Percentiles rank a stretch among this genome's conserved stretches.
Conservation (phyloP, 2,888 invertebrate species). For the Tinea pellionella region DNA sequence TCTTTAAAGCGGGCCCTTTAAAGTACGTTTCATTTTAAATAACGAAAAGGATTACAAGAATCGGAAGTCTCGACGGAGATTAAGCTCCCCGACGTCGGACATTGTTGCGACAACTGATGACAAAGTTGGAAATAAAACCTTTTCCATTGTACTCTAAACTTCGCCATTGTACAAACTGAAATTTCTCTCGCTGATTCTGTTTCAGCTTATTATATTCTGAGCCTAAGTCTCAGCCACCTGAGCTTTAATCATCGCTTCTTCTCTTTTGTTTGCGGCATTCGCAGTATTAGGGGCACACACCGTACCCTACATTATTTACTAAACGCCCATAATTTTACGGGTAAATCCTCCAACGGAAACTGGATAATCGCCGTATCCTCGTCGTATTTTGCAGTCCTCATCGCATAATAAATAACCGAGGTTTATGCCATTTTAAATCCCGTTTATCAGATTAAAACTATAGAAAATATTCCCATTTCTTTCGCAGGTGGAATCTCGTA, state of each 20-base stretch:
- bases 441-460: slow-evolving; percentile 5
- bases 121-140: slow-evolving; percentile 13
- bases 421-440: not conserved
- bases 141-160: slow-evolving; percentile 13
- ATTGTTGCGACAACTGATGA: slow-evolving; percentile 14
- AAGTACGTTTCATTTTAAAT: slow-evolving; percentile 7
- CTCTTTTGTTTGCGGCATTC: slow-evolving; percentile 17
- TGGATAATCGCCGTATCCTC: slow-evolving; percentile 13
- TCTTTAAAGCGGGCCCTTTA: not conserved
- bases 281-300: slow-evolving; percentile 16
- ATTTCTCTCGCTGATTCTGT: slow-evolving; percentile 19
- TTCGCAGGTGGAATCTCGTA: slow-evolving; percentile 2
- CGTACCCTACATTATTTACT: slow-evolving; percentile 14
- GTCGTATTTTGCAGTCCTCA: not conserved
- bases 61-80: slow-evolving; percentile 14
- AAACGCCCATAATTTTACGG: slow-evolving; percentile 15
- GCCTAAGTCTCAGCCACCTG: slow-evolving; percentile 24
- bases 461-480: not conserved
- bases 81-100: slow-evolving; percentile 12
- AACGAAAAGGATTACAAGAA: slow-evolving; percentile 15
- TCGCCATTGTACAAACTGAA: slow-evolving; percentile 13
- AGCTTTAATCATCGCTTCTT: slow-evolving; percentile 22
- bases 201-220: slow-evolving; percentile 30
- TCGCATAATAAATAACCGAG: slow-evolving; percentile 1
- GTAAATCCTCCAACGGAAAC: slow-evolving; percentile 15